Evolutionary conservation across 2,113 vertebrate genomes (phyloP).

Genomic region (Myiozetetes cayanensis): DNA sequence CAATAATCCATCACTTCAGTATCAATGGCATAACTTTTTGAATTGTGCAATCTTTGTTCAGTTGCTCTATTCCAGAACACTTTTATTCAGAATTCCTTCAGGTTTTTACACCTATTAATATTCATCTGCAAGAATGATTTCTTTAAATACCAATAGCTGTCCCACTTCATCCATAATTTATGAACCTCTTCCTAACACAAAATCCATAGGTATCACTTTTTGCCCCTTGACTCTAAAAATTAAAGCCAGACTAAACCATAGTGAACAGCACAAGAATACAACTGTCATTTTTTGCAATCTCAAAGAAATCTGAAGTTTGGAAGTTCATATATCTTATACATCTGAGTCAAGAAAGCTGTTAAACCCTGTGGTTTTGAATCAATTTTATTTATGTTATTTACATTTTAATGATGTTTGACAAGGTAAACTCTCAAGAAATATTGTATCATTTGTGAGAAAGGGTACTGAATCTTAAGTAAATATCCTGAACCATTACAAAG

Average conservation of each 20-base stretch:
- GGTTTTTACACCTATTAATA: conserved; percentile 52
- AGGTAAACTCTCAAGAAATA: conserved; percentile 68
- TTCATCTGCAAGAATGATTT: conserved; percentile 30
- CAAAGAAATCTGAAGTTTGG: conserved; percentile 31
- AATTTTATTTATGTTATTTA: conserved; percentile 75
- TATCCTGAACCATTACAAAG: conserved; percentile 20
- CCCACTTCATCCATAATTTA: conserved; percentile 68
- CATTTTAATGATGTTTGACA: conserved; percentile 66
- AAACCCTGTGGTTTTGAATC: conserved; percentile 56
- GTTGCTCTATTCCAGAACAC: background rate
- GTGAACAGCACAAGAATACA: background rate
- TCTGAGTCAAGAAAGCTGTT: conserved; percentile 60
- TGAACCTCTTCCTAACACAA: conserved; percentile 48
- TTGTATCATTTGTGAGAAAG: conserved; percentile 36
- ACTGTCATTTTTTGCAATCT: conserved; percentile 17
- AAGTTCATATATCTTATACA: conserved; percentile 37
- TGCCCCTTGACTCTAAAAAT: conserved; percentile 60
- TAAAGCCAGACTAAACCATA: conserved; percentile 37
- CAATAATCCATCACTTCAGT: background rate
- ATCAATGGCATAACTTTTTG: background rate
- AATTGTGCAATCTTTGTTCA: background rate
- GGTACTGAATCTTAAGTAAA: conserved; percentile 54
- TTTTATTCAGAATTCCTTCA: conserved; percentile 1
- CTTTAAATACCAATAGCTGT: conserved; percentile 61
- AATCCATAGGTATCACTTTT: conserved; percentile 54